These are phyloP conservation scores for Natrix natrix DNA, from an alignment of 2,797 vertebrate species.

Conservation along the genomic window DNA sequence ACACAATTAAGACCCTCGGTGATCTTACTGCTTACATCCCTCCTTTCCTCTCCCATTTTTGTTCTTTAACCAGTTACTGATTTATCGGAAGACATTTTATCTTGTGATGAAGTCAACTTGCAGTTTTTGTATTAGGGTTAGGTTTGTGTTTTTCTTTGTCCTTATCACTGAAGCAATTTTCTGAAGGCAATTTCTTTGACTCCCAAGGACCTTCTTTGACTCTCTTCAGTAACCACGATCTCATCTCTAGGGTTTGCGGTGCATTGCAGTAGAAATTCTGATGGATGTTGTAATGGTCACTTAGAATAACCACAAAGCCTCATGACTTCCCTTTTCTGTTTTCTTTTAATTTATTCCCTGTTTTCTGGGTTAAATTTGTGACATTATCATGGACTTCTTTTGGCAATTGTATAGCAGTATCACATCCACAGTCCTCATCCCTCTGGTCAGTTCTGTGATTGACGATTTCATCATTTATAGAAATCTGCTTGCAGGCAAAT, in stretches of 20 bases:
- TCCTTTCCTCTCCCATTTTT: not conserved
- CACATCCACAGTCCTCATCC: not conserved
- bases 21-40: not conserved
- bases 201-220: not conserved
- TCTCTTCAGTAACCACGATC: not conserved
- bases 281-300: not conserved
- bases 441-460: not conserved
- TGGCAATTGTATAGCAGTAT: not conserved
- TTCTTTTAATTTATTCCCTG: not conserved
- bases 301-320: not conserved
- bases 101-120: not conserved
- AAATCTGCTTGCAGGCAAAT: not conserved
- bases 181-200: not conserved
- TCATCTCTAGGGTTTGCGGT: not conserved
- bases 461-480: not conserved
- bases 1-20: not conserved
- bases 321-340: not conserved
- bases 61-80: not conserved
- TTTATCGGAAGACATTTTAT: not conserved
- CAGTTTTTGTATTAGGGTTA: not conserved
- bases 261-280: not conserved
- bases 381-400: not conserved
- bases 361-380: not conserved
- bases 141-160: not conserved
- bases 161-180: not conserved